Evolutionary conservation across 1,140 invertebrate species (phyloP).

Genomic region (Drosophila cardini): DNA sequence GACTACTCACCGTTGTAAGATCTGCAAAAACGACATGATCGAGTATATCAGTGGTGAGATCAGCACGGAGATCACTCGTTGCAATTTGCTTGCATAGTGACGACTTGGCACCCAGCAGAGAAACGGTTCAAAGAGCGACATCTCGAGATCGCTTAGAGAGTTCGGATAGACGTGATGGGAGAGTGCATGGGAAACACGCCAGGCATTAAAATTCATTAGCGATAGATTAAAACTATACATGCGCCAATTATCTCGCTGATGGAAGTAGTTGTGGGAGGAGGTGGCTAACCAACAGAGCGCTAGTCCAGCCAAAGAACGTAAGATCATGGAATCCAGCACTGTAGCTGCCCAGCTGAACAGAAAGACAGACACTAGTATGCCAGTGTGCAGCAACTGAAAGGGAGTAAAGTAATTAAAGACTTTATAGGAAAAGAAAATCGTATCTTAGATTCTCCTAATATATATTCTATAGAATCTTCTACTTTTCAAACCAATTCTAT

Average conservation of each 20-base stretch:
- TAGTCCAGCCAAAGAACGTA: slow-evolving; percentile 85
- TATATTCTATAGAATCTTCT: no score
- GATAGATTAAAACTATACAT: slow-evolving; percentile 92
- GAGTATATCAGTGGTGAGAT: slow-evolving; percentile 86
- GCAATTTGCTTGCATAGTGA: slow-evolving; percentile 82
- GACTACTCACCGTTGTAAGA: slow-evolving; percentile 85
- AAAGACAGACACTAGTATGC: slow-evolving; percentile 85
- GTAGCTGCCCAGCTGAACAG: slow-evolving; percentile 86
- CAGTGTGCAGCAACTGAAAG: slow-evolving; percentile 60
- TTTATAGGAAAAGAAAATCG: not conserved
- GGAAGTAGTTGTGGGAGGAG: slow-evolving; percentile 92
- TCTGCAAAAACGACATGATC: slow-evolving; percentile 82
- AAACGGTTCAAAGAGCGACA: slow-evolving; percentile 89
- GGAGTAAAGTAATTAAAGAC: not conserved
- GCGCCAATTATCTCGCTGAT: slow-evolving; percentile 91
- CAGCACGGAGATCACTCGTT: slow-evolving; percentile 84
- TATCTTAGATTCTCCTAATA: no score
- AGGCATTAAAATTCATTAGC: slow-evolving; percentile 88
- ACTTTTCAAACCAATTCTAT: no score
- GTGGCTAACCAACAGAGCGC: slow-evolving; percentile 86
- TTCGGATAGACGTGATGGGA: slow-evolving; percentile 94
- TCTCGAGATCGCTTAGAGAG: slow-evolving; percentile 91
- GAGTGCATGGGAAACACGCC: slow-evolving; percentile 90
- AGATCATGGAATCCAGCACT: slow-evolving; percentile 79
- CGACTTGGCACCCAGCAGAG: slow-evolving; percentile 87